Percentiles rank a stretch among this genome's conserved stretches.
These are phyloP conservation scores for Periphyllus acericola DNA, from an alignment of 2,888 invertebrate genomes.

Conservation along the genomic window DNA sequence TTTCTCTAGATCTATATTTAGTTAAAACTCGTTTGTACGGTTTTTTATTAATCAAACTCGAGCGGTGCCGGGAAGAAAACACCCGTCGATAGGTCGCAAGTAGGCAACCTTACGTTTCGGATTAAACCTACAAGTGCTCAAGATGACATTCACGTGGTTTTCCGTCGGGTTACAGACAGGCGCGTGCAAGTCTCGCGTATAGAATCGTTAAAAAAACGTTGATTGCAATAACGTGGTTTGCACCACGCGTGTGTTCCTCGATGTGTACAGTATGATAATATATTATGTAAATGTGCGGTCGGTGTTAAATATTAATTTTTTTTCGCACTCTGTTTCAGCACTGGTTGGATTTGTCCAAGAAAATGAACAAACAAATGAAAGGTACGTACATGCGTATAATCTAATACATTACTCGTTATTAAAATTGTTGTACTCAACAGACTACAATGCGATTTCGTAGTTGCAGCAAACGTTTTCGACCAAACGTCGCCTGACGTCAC, in stretches of 20 bases:
- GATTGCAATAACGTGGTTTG: background rate
- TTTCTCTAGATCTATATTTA: too few species aligned
- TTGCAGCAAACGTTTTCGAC: background rate
- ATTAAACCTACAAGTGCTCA: background rate
- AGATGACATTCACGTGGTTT: background rate
- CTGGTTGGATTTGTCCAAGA: slow-evolving; percentile 93
- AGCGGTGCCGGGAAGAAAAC: too few species aligned
- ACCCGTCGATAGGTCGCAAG: too few species aligned
- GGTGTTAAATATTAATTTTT: background rate
- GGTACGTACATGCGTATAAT: slow-evolving; percentile 67
- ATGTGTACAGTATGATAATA: slow-evolving; percentile 4
- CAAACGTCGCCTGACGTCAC: too few species aligned
- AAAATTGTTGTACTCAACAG: too few species aligned
- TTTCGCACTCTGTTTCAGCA: slow-evolving; percentile 73
- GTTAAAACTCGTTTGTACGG: too few species aligned
- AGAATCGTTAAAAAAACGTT: background rate
- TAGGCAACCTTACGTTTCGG: background rate
- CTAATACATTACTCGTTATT: background rate
- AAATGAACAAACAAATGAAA: slow-evolving; percentile 87
- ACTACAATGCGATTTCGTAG: background rate
- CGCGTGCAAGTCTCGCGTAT: background rate
- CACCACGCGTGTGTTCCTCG: background rate
- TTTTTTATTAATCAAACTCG: too few species aligned
- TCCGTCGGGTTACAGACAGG: background rate
- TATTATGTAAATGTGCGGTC: background rate